These are phyloP conservation scores for Catagonus wagneri DNA, from an alignment of 2,113 vertebrate genomes.

Conservation along the genomic window DNA sequence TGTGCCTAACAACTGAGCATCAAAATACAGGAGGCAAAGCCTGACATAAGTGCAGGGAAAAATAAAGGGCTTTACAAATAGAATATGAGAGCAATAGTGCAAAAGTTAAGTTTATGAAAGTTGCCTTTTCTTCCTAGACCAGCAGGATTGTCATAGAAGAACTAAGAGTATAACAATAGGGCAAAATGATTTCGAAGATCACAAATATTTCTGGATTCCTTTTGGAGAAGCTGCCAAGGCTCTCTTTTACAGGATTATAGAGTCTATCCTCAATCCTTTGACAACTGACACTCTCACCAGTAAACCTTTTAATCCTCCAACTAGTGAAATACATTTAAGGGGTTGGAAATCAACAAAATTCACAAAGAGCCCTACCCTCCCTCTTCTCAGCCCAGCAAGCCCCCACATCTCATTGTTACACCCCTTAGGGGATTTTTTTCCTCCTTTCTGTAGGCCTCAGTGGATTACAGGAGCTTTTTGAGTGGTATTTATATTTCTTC, in stretches of 20 bases:
- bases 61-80: not conserved
- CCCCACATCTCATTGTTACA: constrained; percentile 58
- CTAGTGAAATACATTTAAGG: constrained; percentile 74
- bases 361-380: not conserved
- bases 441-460: not conserved
- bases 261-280: constrained; percentile 70
- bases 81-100: not conserved
- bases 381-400: constrained; percentile 54
- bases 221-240: constrained; percentile 59
- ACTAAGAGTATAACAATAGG: constrained; percentile 55
- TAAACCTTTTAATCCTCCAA: constrained; percentile 77
- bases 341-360: constrained; percentile 76
- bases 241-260: constrained; percentile 75
- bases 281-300: constrained; percentile 74
- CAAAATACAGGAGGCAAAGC: not conserved
- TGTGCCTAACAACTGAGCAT: not conserved
- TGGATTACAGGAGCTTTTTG: constrained; percentile 39
- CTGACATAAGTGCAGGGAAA: not conserved
- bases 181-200: constrained; percentile 65
- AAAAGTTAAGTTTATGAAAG: constrained; percentile 38
- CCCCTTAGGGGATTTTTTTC: not conserved
- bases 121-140: constrained; percentile 41
- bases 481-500: constrained; percentile 65
- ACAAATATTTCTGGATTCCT: constrained; percentile 63
- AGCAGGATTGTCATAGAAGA: constrained; percentile 7